Evolutionary conservation across 2,797 vertebrate genomes (phyloP).

Genomic region (Pygocentrus nattereri): DNA sequence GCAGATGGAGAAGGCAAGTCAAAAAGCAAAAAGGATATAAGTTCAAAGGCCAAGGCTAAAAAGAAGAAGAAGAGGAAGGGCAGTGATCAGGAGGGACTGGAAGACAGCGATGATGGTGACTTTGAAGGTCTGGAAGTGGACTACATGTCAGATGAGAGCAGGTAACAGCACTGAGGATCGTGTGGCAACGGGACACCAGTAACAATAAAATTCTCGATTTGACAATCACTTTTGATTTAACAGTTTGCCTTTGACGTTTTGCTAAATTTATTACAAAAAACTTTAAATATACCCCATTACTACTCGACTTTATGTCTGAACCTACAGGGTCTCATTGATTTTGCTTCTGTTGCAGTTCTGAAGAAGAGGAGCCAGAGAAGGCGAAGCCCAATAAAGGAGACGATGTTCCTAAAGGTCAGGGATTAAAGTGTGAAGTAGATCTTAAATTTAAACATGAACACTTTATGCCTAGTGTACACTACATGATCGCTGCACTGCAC

Average conservation of each 20-base stretch:
- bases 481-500: too few species aligned
- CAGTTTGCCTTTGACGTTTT: too few species aligned
- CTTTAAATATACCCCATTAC: too few species aligned
- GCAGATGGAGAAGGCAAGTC: slow-evolving; percentile 80
- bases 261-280: too few species aligned
- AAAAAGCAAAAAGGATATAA: slow-evolving; percentile 72
- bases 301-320: too few species aligned
- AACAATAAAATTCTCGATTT: too few species aligned
- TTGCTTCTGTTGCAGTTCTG: slow-evolving; percentile 70
- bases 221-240: too few species aligned
- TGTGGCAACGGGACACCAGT: too few species aligned
- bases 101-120: slow-evolving; percentile 93
- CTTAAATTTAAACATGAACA: background rate
- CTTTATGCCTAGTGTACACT: background rate
- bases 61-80: slow-evolving; percentile 86
- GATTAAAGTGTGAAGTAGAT: background rate
- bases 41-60: slow-evolving; percentile 79
- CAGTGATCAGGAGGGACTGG: slow-evolving; percentile 84
- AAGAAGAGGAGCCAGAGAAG: slow-evolving; percentile 79
- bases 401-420: slow-evolving; percentile 83
- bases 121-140: slow-evolving; percentile 93
- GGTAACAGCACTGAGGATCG: slow-evolving; percentile 69
- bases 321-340: too few species aligned
- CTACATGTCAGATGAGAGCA: slow-evolving; percentile 94
- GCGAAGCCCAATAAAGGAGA: slow-evolving; percentile 79